Base-by-base conservation (phyloP, 2,888 invertebrate species). In the Callosobruchus maculatus region DNA sequence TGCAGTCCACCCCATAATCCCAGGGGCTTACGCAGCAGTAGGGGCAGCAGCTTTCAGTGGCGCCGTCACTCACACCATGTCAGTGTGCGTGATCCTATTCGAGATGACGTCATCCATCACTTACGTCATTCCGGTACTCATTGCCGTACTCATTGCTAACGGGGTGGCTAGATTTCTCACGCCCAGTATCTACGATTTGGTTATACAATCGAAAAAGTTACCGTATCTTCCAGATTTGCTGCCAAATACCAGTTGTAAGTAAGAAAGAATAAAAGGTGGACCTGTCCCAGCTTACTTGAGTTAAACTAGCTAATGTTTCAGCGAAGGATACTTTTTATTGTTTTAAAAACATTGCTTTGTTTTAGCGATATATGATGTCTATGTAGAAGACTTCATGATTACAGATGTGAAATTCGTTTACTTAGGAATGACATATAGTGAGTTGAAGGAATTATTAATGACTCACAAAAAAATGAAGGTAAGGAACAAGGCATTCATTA, bases 61-160 rank as follows among this genome's bases (percentile, higher is more conserved):
- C 0, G 96, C 97, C 0, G 97, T 98, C 2, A 98, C 98, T 0
- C 97, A 98, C 87, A 97, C 98, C 0, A 96, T 99, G 70, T 97
- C 97, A 0, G 97, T 98, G 26, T 95, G 97, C 79, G 97, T 85
- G 78, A 98, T 99, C 77, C 94, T 98, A 75, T 97, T 97, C 86
- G 98, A 99, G 88, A 94, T 98, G 93, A 98, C 98, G 0, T 98
- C 98, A 72, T 98, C 99, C 89, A 95, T 99, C 80, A 95, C 96
- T 0, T 97, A 98, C 84, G 92, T 98, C 21, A 92, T 99, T 70
- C 98, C 97, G 0, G 94, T 97, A 74, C 95, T 97, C 92, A 95
- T 98, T 80, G 95, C 98, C 0, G 98, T 98, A 4, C 88, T 99
- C 70, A 94, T 98, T 26, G 94, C 98, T 30, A 98, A 98, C 88